These are phyloP conservation scores for Epinephelus lanceolatus DNA, from an alignment of 2,113 vertebrate species.

Conservation along the genomic window DNA sequence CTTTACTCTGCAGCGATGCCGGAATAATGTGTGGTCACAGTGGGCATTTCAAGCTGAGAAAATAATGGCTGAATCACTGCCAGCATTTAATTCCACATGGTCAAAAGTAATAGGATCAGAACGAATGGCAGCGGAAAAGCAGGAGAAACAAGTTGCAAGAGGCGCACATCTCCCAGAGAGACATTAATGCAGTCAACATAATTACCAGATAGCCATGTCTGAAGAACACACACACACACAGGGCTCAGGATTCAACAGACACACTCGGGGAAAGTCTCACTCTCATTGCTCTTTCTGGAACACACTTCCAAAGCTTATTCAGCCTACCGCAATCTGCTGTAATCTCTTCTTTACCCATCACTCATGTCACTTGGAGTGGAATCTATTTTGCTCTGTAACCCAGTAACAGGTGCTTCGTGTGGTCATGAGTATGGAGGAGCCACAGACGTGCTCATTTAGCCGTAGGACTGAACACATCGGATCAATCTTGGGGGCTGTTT, in stretches of 20 bases:
- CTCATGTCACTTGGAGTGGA: slow-evolving; percentile 11
- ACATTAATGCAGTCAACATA: slow-evolving; percentile 34
- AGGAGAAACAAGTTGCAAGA: slow-evolving; percentile 32
- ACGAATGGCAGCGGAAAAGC: slow-evolving; percentile 35
- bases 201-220: slow-evolving; percentile 57
- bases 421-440: slow-evolving; percentile 19
- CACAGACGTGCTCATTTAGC: slow-evolving; percentile 37
- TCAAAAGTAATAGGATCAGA: slow-evolving; percentile 61
- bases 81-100: slow-evolving; percentile 65
- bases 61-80: slow-evolving; percentile 47
- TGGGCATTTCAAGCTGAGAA: slow-evolving; percentile 57
- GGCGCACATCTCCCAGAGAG: slow-evolving; percentile 40
- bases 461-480: slow-evolving; percentile 51
- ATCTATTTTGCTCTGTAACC: slow-evolving; percentile 10
- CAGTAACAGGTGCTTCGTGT: slow-evolving; percentile 28
- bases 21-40: slow-evolving; percentile 59
- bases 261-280: neutral
- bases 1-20: slow-evolving; percentile 10
- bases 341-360: slow-evolving; percentile 20
- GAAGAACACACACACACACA: slow-evolving; percentile 33
- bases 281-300: slow-evolving; percentile 6
- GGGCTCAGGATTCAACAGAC: neutral
- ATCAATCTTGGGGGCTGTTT: slow-evolving; percentile 58
- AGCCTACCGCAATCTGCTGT: neutral
- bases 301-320: slow-evolving; percentile 3